Percentiles rank a stretch among this genome's conserved stretches.
Conservation (phyloP, 2,797 vertebrate species). For the Onychomys arenicola region DNA sequence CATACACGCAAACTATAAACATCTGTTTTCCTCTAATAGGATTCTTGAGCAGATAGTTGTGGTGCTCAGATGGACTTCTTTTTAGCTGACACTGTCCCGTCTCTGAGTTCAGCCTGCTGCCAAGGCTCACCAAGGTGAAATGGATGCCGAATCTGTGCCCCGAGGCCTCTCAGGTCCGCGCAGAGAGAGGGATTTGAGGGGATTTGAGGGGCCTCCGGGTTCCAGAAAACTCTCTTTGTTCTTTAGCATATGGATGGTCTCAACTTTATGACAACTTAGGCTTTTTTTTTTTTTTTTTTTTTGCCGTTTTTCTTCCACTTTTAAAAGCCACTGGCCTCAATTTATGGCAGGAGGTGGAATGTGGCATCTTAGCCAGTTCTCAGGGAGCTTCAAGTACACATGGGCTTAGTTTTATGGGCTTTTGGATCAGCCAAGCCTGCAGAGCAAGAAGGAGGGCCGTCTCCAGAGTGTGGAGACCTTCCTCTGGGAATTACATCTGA, state of each 20-base stretch:
- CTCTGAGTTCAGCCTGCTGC: background rate
- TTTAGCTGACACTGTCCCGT: background rate
- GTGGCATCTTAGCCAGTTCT: background rate
- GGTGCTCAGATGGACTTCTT: background rate
- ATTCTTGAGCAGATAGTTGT: background rate
- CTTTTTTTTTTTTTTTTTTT: too few relatives aligned
- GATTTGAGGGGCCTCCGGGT: background rate
- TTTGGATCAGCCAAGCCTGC: conserved; percentile 44
- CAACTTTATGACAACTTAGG: background rate
- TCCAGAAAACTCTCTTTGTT: background rate
- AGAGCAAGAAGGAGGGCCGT: background rate
- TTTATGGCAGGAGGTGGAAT: conserved; percentile 17
- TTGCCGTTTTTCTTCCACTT: background rate
- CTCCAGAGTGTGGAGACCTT: background rate
- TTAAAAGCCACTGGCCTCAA: background rate
- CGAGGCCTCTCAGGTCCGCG: background rate
- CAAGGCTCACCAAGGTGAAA: fast-evolving
- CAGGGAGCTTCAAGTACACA: conserved; percentile 19
- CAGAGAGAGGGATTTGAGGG: too few relatives aligned
- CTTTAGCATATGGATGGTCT: background rate
- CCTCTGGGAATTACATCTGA: background rate
- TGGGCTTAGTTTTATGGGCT: conserved; percentile 8
- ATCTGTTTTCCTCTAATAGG: background rate
- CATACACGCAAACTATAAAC: background rate
- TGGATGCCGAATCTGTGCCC: background rate